Conservation (phyloP, 2,797 vertebrate genomes). For the Cirrhinus mrigala region DNA sequence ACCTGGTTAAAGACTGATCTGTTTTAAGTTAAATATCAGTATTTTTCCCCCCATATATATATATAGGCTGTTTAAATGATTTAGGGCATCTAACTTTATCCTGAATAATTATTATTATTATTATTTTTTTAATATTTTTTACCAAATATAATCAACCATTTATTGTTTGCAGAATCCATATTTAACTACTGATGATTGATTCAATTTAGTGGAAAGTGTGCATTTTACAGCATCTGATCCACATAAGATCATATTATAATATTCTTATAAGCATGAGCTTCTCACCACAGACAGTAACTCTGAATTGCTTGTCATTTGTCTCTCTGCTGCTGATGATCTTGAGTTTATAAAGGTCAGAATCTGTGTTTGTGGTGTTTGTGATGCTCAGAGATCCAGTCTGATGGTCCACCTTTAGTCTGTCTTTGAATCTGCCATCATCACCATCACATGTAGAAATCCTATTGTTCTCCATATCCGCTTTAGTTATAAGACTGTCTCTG, state of each 20-base stretch:
- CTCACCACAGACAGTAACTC: neutral
- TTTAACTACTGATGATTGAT: neutral
- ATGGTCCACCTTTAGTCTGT: neutral
- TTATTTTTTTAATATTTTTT: neutral
- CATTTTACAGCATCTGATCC: neutral
- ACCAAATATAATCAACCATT: neutral
- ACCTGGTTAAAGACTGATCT: no score
- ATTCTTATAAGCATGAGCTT: neutral
- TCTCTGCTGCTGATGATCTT: neutral
- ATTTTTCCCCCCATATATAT: no score
- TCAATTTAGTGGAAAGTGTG: neutral
- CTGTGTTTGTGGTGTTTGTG: neutral
- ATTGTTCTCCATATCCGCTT: no score
- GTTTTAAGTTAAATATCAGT: neutral
- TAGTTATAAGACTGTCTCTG: no score
- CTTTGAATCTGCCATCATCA: no score
- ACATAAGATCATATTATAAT: neutral
- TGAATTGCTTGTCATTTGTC: neutral
- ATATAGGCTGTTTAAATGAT: no score
- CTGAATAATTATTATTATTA: no score
- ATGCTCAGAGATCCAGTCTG: constrained; percentile 13
- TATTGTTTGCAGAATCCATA: neutral
- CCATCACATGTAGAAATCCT: no score
- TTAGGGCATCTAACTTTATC: neutral
- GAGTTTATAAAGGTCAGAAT: neutral